Evolutionary conservation across 2,113 vertebrate genomes (phyloP).

Genomic region (Aldabrachelys gigantea): DNA sequence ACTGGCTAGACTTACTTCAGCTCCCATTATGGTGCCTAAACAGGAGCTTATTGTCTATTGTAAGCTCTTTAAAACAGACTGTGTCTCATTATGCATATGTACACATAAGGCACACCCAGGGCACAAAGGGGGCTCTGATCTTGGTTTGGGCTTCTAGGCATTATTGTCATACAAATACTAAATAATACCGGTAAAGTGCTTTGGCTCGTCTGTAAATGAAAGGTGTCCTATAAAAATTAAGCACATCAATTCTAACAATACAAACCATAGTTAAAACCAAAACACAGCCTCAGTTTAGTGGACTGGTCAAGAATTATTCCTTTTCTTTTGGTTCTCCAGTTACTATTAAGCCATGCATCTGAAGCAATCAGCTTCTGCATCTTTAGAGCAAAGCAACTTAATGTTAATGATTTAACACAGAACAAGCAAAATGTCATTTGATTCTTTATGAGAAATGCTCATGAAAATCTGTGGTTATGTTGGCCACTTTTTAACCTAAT

Average conservation of each 20-base stretch:
- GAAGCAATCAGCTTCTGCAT: background rate
- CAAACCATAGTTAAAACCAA: background rate
- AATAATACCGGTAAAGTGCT: constrained; percentile 1
- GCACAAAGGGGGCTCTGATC: background rate
- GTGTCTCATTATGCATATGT: background rate
- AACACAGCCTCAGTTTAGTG: background rate
- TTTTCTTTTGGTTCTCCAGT: background rate
- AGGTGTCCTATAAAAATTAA: background rate
- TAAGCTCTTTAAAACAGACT: background rate
- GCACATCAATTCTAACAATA: background rate
- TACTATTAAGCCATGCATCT: background rate
- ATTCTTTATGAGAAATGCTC: constrained; percentile 11
- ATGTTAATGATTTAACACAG: background rate
- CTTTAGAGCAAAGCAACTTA: constrained; percentile 1
- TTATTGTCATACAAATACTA: rapidly evolving
- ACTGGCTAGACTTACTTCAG: background rate
- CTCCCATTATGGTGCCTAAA: background rate
- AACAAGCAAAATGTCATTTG: background rate
- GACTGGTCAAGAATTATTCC: background rate
- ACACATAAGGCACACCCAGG: background rate
- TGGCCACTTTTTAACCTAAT: background rate
- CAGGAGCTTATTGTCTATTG: background rate
- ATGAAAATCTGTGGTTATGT: background rate
- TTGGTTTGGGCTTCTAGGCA: rapidly evolving
- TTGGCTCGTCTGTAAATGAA: background rate